These are phyloP conservation scores for Notamacropus eugenii DNA, from an alignment of 2,797 vertebrate genomes.

Conservation along the genomic window DNA sequence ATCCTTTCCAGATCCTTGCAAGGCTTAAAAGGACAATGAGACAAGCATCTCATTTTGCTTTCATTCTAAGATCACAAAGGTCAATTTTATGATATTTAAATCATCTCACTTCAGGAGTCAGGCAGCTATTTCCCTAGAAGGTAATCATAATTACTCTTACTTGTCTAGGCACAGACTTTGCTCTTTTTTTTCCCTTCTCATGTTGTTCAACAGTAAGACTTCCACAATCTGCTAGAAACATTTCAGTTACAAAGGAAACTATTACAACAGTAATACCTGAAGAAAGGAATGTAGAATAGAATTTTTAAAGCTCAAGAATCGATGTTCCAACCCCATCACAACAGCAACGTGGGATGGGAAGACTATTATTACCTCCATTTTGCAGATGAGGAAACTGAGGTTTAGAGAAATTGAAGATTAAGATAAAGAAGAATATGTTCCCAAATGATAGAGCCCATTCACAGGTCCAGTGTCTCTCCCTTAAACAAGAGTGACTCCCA, in stretches of 20 bases:
- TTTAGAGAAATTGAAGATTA: not conserved
- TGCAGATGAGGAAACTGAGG: not conserved
- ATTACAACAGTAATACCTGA: not conserved
- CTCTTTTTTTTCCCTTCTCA: constrained; percentile 24
- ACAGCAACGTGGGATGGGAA: not conserved
- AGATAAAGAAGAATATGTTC: not conserved
- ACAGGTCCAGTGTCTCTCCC: not conserved
- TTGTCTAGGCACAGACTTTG: not conserved
- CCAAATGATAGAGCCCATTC: not conserved
- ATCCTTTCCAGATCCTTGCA: constrained; percentile 29
- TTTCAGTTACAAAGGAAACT: constrained; percentile 26
- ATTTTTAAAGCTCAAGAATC: not conserved
- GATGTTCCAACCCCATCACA: not conserved
- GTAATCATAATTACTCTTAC: not conserved
- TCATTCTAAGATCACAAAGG: constrained; percentile 30
- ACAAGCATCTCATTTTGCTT: not conserved
- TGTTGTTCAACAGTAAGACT: constrained; percentile 16
- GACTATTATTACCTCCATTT: not conserved
- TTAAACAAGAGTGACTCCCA: not conserved
- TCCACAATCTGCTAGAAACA: constrained; percentile 18
- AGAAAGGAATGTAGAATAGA: not conserved
- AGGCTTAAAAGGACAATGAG: constrained; percentile 31
- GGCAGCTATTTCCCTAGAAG: constrained; percentile 15
- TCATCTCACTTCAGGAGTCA: not conserved
- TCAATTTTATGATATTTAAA: not conserved